These are phyloP conservation scores for Urocitellus parryii DNA, from an alignment of 2,113 vertebrate species.

Conservation along the genomic window DNA sequence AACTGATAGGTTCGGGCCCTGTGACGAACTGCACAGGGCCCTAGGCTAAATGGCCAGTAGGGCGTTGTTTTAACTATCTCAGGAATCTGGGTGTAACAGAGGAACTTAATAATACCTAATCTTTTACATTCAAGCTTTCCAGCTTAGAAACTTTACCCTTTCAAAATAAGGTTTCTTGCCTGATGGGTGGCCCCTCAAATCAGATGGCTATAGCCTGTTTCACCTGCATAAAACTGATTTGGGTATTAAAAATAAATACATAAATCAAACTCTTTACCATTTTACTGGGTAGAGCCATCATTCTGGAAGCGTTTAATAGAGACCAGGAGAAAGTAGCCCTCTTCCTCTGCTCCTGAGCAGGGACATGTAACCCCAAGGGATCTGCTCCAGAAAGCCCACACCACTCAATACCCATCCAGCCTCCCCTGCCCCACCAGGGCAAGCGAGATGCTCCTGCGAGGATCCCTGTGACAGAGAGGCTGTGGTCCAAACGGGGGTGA, in stretches of 20 bases:
- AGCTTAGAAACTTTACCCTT: no score
- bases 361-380: not conserved
- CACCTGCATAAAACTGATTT: not conserved
- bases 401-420: not conserved
- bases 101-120: no score
- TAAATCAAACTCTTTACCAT: not conserved
- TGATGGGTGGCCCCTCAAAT: not conserved
- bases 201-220: not conserved
- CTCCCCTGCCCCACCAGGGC: accelerated
- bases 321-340: not conserved
- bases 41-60: no score
- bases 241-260: not conserved
- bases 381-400: not conserved
- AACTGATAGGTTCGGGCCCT: no score
- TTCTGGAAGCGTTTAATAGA: not conserved
- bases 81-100: no score
- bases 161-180: not conserved
- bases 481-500: not conserved
- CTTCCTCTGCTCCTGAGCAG: not conserved
- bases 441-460: not conserved
- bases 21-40: no score
- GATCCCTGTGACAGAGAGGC: not conserved
- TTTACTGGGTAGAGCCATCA: not conserved
- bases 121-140: no score
- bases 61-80: no score